These are phyloP conservation scores for Carassius auratus DNA, from an alignment of 2,113 vertebrate genomes.

Conservation along the genomic window DNA sequence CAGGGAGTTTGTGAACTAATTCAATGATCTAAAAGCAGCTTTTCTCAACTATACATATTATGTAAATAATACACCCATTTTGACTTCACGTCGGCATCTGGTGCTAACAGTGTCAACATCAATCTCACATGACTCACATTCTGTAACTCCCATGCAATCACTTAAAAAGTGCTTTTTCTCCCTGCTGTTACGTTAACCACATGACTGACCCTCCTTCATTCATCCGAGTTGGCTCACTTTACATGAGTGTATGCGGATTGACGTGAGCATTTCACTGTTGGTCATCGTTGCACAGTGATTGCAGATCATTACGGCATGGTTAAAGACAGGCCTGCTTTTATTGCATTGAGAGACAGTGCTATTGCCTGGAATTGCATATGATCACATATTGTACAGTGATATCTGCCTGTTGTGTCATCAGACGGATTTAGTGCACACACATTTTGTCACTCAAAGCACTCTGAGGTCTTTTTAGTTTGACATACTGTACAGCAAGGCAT, in stretches of 20 bases:
- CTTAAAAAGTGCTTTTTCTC: conserved; percentile 16
- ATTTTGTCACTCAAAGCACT: conserved; percentile 32
- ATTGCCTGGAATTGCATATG: conserved; percentile 61
- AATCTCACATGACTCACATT: conserved; percentile 49
- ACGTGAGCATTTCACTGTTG: conserved; percentile 55
- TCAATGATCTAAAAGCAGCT: not conserved
- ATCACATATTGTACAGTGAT: conserved; percentile 53
- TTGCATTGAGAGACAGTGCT: conserved; percentile 56
- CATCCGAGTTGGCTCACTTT: conserved; percentile 31
- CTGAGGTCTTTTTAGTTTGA: conserved; percentile 34
- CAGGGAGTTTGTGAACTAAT: not conserved
- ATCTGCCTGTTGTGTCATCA: conserved; percentile 56
- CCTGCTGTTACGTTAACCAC: conserved; percentile 37
- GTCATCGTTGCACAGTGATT: conserved; percentile 59
- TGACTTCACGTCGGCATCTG: conserved; percentile 23
- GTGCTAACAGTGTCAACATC: conserved; percentile 31
- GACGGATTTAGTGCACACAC: conserved; percentile 28
- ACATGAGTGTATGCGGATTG: not conserved
- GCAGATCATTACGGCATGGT: conserved; percentile 55
- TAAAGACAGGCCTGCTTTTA: conserved; percentile 39
- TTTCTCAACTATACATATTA: not conserved
- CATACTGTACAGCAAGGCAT: conserved; percentile 26
- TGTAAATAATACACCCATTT: not conserved
- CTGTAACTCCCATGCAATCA: conserved; percentile 59
- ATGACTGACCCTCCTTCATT: conserved; percentile 49